phyloP scores from a whole-genome alignment of 37 sponge, comb jelly and placozoan genomes.

The Theonella swinhoei region DNA sequence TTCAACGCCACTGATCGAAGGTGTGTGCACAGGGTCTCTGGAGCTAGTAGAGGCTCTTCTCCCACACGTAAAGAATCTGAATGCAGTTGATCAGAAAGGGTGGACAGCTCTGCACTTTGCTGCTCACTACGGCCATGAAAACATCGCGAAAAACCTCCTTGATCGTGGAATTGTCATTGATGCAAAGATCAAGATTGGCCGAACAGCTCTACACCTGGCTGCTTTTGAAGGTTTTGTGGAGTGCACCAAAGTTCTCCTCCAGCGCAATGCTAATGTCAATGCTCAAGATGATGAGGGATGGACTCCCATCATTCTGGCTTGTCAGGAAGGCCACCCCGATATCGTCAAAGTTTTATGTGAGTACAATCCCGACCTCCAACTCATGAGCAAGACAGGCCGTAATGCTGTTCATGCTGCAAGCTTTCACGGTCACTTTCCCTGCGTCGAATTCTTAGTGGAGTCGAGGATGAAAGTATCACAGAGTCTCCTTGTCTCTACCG shows the following conservation, averaged over 20 bases:
- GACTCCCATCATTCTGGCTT: constrained; percentile 80
- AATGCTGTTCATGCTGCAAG: constrained; percentile 82
- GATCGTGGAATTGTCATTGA: constrained; percentile 56
- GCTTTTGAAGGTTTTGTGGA: constrained; percentile 82
- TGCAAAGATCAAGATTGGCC: constrained; percentile 67
- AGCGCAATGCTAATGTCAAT: constrained; percentile 51
- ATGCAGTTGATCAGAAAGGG: constrained; percentile 62
- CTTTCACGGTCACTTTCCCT: constrained; percentile 73
- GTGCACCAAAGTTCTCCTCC: constrained; percentile 62
- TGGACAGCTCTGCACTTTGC: constrained; percentile 87
- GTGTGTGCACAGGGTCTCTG: constrained; percentile 66
- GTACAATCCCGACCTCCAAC: constrained; percentile 39
- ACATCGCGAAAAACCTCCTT: constrained; percentile 53
- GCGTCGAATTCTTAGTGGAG: constrained; percentile 53
- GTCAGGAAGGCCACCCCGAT: constrained; percentile 77
- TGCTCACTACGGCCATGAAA: constrained; percentile 70
- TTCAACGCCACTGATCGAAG: constrained; percentile 79
- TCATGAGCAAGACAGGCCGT: constrained; percentile 71
- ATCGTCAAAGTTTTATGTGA: constrained; percentile 53
- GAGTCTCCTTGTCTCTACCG: constrained; percentile 13
- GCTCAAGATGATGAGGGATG: constrained; percentile 81
- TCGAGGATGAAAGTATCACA: not conserved
- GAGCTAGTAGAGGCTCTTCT: constrained; percentile 61
- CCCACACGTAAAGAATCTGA: constrained; percentile 21
- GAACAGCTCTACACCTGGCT: constrained; percentile 82